phyloP scores from a whole-genome alignment of 2,888 invertebrate genomes.

The Exephanes ischioxanthus region DNA sequence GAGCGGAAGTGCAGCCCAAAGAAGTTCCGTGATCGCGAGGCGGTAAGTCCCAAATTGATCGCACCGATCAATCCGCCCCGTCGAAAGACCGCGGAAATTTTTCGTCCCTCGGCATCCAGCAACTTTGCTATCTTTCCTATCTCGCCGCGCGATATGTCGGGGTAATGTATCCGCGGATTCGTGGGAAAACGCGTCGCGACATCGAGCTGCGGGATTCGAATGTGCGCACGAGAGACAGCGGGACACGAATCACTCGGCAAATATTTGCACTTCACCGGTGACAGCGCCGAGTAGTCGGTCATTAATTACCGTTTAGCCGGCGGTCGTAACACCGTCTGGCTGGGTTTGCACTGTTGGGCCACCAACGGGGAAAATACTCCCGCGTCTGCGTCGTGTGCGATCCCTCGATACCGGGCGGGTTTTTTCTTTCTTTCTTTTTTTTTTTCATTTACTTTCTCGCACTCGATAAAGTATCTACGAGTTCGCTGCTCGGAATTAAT shows the following conservation, averaged over 20 bases:
- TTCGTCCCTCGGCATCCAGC: neutral
- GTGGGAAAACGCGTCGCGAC: neutral
- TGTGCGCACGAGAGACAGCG: slow-evolving; percentile 42
- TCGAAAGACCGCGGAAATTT: neutral
- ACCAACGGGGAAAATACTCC: slow-evolving; percentile 29
- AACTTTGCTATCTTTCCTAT: neutral
- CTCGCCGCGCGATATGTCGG: neutral
- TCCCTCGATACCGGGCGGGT: neutral
- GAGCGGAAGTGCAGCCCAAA: neutral
- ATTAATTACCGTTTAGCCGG: slow-evolving; percentile 70
- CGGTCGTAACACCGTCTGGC: slow-evolving; percentile 53
- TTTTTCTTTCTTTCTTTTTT: neutral
- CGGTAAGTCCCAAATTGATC: neutral
- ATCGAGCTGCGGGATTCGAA: slow-evolving; percentile 4
- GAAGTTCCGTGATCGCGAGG: neutral
- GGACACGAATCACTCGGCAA: slow-evolving; percentile 69
- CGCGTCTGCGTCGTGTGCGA: neutral
- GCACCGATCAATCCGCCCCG: neutral
- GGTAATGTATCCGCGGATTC: neutral
- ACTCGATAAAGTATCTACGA: slow-evolving; percentile 8
- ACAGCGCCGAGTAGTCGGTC: slow-evolving; percentile 69
- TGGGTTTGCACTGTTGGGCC: slow-evolving; percentile 1
- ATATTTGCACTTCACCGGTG: slow-evolving; percentile 71
- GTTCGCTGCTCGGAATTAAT: slow-evolving; percentile 17
- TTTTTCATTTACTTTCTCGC: neutral